Percentiles rank a stretch among this genome's conserved stretches.
phyloP scores from a whole-genome alignment of 2,113 vertebrate species.

The Oenanthe oenanthe region DNA sequence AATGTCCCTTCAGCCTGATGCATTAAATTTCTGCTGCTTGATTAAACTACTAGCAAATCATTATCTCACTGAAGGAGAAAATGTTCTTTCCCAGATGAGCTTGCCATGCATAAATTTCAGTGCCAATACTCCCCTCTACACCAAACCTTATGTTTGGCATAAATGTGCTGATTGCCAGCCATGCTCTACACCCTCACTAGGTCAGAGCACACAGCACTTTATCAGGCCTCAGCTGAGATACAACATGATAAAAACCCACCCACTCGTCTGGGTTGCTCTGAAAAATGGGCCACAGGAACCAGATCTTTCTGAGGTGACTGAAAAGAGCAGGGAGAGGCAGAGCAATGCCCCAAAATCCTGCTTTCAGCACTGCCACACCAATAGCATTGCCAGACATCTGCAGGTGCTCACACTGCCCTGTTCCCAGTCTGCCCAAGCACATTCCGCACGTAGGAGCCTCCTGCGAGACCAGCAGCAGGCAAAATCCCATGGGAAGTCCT shows the following conservation, averaged over 20 bases:
- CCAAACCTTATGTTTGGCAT: background rate
- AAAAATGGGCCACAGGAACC: rapidly evolving
- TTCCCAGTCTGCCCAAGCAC: constrained; percentile 24
- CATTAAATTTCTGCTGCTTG: constrained; percentile 32
- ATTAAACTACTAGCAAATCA: constrained; percentile 55
- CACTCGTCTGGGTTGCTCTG: no score
- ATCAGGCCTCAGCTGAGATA: background rate
- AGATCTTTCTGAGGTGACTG: background rate
- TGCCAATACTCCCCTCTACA: background rate
- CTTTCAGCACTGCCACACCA: background rate
- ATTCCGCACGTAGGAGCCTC: constrained; percentile 25
- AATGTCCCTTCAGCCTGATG: background rate
- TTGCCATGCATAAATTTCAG: background rate
- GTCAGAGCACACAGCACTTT: background rate
- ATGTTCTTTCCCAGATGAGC: constrained; percentile 8
- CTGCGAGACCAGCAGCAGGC: constrained; percentile 19
- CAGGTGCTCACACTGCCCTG: background rate
- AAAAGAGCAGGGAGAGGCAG: background rate
- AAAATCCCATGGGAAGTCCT: constrained; percentile 64
- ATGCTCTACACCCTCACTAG: background rate
- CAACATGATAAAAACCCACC: background rate
- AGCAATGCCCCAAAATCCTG: background rate
- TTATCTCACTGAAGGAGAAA: constrained; percentile 27
- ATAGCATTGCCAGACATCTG: background rate
- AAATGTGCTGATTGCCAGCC: background rate